Conservation (phyloP, 2,113 vertebrate species). For the Pithys albifrons region DNA sequence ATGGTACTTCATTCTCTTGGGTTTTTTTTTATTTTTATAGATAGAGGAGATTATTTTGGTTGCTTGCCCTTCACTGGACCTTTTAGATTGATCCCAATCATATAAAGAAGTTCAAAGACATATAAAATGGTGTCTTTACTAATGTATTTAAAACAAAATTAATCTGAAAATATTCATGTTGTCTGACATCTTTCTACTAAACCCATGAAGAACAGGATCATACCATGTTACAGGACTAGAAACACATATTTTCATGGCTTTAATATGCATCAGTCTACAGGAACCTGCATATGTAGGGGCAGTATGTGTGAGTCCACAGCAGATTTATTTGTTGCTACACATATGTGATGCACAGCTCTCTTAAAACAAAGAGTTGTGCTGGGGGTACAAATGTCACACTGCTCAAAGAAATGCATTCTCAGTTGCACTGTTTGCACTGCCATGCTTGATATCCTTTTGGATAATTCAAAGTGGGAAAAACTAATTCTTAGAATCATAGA, state of each 20-base stretch:
- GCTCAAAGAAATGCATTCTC: background rate
- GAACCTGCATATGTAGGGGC: background rate
- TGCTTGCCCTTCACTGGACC: background rate
- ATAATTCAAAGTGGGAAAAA: background rate
- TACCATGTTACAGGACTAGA: background rate
- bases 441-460: accelerated
- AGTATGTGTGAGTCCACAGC: background rate
- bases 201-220: background rate
- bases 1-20: background rate
- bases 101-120: background rate
- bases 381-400: background rate
- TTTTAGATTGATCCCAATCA: background rate
- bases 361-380: background rate
- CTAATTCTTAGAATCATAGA: background rate
- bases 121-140: background rate
- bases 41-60: background rate
- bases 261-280: background rate
- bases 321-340: accelerated
- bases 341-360: accelerated
- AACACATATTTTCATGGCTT: background rate
- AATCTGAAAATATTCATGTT: background rate
- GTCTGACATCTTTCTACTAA: background rate
- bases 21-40: background rate
- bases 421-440: background rate
- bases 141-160: background rate